A percentile compares a stretch with the other conserved stretches of the same genome.
Conservation (phyloP, 2,797 vertebrate species). For the Takifugu rubripes region DNA sequence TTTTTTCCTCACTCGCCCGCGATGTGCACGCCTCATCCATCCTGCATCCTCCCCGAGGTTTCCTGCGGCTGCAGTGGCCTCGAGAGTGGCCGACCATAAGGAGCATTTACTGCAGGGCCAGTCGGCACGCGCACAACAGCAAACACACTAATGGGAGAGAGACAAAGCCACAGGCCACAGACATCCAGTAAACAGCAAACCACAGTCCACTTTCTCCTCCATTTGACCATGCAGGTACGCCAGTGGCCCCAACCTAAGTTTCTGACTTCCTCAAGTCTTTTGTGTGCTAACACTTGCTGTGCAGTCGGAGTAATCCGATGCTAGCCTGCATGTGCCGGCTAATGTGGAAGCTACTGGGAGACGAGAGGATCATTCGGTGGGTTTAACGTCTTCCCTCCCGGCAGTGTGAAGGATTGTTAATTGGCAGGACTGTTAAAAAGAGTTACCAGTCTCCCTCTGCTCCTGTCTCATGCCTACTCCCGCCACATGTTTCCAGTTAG, state of each 20-base stretch:
- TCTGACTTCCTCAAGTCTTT: slow-evolving; percentile 56
- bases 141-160: slow-evolving; percentile 76
- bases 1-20: slow-evolving; percentile 30
- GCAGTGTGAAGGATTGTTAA: slow-evolving; percentile 43
- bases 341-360: slow-evolving; percentile 37
- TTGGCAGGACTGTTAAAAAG: slow-evolving; percentile 30
- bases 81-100: slow-evolving; percentile 67
- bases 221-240: slow-evolving; percentile 68
- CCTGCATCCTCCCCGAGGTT: slow-evolving; percentile 65
- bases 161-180: slow-evolving; percentile 80
- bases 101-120: slow-evolving; percentile 77
- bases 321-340: slow-evolving; percentile 4
- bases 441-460: slow-evolving; percentile 26
- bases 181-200: slow-evolving; percentile 77
- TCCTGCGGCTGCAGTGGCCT: slow-evolving; percentile 70
- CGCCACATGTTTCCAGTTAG: slow-evolving; percentile 76
- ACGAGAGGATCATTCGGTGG: slow-evolving; percentile 31
- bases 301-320: slow-evolving; percentile 34
- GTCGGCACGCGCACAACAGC: slow-evolving; percentile 67
- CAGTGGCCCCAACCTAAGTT: slow-evolving; percentile 27
- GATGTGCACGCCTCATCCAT: slow-evolving; percentile 55
- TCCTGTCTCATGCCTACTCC: slow-evolving; percentile 47
- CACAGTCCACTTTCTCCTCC: slow-evolving; percentile 70
- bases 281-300: slow-evolving; percentile 37
- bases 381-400: slow-evolving; percentile 30